Evolutionary conservation across 1,140 invertebrate species (phyloP).

Genomic region (Drosophila ercepeae): DNA sequence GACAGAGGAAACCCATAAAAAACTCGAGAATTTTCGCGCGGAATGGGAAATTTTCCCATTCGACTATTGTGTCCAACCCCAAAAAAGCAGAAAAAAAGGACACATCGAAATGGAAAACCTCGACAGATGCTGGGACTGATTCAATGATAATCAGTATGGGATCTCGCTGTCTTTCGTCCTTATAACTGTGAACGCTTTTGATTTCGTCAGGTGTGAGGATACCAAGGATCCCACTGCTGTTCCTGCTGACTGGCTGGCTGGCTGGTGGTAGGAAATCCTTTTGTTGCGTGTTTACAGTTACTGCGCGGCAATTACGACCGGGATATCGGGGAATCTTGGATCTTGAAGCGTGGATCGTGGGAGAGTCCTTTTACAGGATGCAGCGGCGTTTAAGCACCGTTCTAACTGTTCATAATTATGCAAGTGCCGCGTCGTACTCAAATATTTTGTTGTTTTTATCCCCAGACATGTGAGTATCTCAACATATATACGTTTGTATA

Average conservation of each 20-base stretch:
- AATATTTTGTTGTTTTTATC: not conserved
- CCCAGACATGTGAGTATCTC: not conserved
- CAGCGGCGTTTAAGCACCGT: conserved; percentile 14
- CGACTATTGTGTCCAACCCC: conserved; percentile 50
- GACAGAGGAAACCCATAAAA: conserved; percentile 61
- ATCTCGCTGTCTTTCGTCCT: conserved; percentile 25
- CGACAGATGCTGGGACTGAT: conserved; percentile 75
- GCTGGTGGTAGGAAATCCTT: conserved; percentile 69
- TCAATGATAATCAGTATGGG: conserved; percentile 55
- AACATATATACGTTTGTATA: conserved; percentile 14
- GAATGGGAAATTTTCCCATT: conserved; percentile 60
- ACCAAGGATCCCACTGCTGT: conserved; percentile 45
- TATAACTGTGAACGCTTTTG: conserved; percentile 77
- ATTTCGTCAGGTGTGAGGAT: conserved; percentile 73
- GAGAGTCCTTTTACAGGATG: conserved; percentile 71
- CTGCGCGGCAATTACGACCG: conserved; percentile 53
- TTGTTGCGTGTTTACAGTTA: conserved; percentile 77
- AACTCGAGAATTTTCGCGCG: conserved; percentile 80
- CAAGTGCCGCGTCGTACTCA: conserved; percentile 41
- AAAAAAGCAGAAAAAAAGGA: conserved; percentile 26
- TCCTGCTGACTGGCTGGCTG: conserved; percentile 9
- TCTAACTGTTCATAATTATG: conserved; percentile 75
- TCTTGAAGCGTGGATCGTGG: too few relatives aligned
- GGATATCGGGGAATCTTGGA: conserved; percentile 3
- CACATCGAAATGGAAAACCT: conserved; percentile 56